Percentiles rank a stretch among this genome's conserved stretches.
Conservation (phyloP, 2,113 vertebrate species). For the Microtus pennsylvanicus region DNA sequence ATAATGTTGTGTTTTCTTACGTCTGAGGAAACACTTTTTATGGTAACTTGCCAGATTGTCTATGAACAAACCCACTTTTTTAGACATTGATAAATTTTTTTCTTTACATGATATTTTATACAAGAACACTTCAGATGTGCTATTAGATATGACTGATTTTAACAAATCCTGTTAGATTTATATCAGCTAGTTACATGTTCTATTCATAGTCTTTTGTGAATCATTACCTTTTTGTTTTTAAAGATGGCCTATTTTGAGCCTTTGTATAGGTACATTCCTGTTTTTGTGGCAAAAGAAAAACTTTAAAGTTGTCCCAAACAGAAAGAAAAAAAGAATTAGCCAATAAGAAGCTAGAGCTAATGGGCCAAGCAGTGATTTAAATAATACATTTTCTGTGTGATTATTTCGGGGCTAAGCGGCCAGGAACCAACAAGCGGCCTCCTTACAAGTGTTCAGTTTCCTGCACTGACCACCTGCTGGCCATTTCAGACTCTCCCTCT, state of each 20-base stretch:
- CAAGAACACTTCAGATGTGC: slow-evolving; percentile 90
- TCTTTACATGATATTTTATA: slow-evolving; percentile 94
- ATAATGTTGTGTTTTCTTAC: slow-evolving; percentile 93
- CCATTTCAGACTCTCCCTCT: background rate
- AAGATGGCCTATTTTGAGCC: slow-evolving; percentile 91
- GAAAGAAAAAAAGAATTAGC: slow-evolving; percentile 38
- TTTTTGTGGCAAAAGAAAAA: slow-evolving; percentile 90
- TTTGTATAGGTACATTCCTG: slow-evolving; percentile 89
- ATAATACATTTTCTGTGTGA: too few relatives aligned
- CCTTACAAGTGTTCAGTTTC: background rate
- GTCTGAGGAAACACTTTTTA: slow-evolving; percentile 97
- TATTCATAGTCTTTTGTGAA: slow-evolving; percentile 94
- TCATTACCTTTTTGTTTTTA: slow-evolving; percentile 89
- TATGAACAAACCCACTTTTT: slow-evolving; percentile 92
- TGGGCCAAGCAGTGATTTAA: too few relatives aligned
- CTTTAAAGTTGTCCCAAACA: slow-evolving; percentile 88
- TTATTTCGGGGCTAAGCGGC: too few relatives aligned
- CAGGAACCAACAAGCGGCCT: too few relatives aligned
- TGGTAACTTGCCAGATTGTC: slow-evolving; percentile 94
- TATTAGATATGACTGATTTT: slow-evolving; percentile 95
- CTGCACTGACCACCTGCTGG: background rate
- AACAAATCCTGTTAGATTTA: slow-evolving; percentile 95
- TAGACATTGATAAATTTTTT: slow-evolving; percentile 94
- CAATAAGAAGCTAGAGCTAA: too few relatives aligned
- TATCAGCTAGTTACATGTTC: slow-evolving; percentile 96